Evolutionary conservation across 2,888 invertebrate genomes (phyloP).

Genomic region (Cyclophora punctaria): DNA sequence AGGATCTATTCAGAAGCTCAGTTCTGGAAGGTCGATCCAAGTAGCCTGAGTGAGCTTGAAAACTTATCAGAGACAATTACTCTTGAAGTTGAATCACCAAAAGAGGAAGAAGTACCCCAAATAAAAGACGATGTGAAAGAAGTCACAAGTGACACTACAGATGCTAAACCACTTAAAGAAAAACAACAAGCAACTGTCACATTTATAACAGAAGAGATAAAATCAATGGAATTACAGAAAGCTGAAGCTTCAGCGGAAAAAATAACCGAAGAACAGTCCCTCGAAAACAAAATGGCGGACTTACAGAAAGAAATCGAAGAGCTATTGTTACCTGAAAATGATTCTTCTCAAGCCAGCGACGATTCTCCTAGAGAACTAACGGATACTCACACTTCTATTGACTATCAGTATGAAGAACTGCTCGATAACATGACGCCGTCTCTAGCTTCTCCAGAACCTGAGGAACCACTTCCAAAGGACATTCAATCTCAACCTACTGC

Average conservation of each 20-base stretch:
- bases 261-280: slow-evolving; percentile 54
- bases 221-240: slow-evolving; percentile 5
- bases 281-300: slow-evolving; percentile 67
- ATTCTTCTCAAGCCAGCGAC: slow-evolving; percentile 52
- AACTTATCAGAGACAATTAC: slow-evolving; percentile 42
- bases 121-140: slow-evolving; percentile 1
- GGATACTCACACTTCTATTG: slow-evolving; percentile 42
- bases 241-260: slow-evolving; percentile 22
- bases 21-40: slow-evolving; percentile 59
- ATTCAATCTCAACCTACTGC: slow-evolving; percentile 6
- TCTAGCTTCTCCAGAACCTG: slow-evolving; percentile 52
- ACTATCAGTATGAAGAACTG: slow-evolving; percentile 46
- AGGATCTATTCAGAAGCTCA: slow-evolving; percentile 62
- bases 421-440: slow-evolving; percentile 49
- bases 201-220: slow-evolving; percentile 25
- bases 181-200: slow-evolving; percentile 13
- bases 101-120: slow-evolving; percentile 11
- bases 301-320: slow-evolving; percentile 68
- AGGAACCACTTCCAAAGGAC: slow-evolving; percentile 24
- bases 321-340: slow-evolving; percentile 64
- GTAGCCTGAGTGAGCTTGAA: slow-evolving; percentile 30
- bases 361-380: slow-evolving; percentile 48
- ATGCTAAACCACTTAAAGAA: slow-evolving; percentile 4
- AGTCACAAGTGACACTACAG: slow-evolving; percentile 1
- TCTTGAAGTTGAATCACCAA: slow-evolving; percentile 31